These are phyloP conservation scores for Monodelphis domestica DNA, from an alignment of 2,797 vertebrate genomes.

Conservation along the genomic window DNA sequence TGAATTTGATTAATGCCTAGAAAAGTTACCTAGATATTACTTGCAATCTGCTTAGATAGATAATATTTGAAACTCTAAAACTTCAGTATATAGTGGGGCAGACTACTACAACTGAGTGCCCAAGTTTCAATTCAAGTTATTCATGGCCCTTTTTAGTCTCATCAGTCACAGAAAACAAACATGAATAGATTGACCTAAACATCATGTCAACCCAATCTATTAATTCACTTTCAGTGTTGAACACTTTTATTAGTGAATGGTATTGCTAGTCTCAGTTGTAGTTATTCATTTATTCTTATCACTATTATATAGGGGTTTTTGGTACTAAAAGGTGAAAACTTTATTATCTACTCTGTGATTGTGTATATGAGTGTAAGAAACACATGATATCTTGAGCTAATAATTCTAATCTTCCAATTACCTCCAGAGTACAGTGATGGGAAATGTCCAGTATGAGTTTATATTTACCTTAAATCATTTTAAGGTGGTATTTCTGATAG, in stretches of 20 bases:
- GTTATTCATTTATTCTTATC: slow-evolving; percentile 75
- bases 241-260: slow-evolving; percentile 71
- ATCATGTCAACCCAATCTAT: slow-evolving; percentile 52
- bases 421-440: slow-evolving; percentile 23
- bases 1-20: too few relatives aligned
- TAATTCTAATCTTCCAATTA: slow-evolving; percentile 58
- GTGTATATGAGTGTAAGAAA: slow-evolving; percentile 54
- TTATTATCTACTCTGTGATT: slow-evolving; percentile 66
- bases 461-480: slow-evolving; percentile 46
- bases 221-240: slow-evolving; percentile 67
- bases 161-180: too few relatives aligned
- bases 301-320: slow-evolving; percentile 55
- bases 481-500: slow-evolving; percentile 31
- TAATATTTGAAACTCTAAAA: too few relatives aligned
- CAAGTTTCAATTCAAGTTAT: too few relatives aligned
- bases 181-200: slow-evolving; percentile 67
- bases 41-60: too few relatives aligned
- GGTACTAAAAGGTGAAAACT: slow-evolving; percentile 74
- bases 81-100: too few relatives aligned
- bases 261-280: slow-evolving; percentile 66
- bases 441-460: slow-evolving; percentile 34
- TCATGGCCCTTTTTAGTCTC: too few relatives aligned
- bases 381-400: slow-evolving; percentile 43
- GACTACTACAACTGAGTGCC: too few relatives aligned
- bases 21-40: too few relatives aligned